Evolutionary conservation across 2,888 invertebrate species (phyloP), one percentile per base, ranked within the genome.

Genomic region (Clanis bilineata): DNA sequence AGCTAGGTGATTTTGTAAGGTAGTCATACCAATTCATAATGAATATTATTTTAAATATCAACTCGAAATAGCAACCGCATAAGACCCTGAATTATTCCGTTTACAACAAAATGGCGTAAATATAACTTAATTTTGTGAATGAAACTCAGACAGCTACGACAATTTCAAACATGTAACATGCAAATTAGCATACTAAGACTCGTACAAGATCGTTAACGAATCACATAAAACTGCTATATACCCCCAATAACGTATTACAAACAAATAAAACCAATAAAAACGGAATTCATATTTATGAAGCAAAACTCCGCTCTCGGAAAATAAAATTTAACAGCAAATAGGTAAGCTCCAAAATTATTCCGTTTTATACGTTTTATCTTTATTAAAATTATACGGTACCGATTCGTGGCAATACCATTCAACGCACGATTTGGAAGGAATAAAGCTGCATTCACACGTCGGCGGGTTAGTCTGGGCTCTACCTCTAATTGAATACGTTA

Each of bases 361-460:
- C 32, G 51, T 32, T 51, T 23, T 44, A 23, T 44, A 22, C 44
- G 44, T 44, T 44, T 51, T 51, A 51, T 51, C 51, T 51, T 51
- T 51, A 51, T 51, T 51, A 51, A 51, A 51, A 32, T 51, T 51
- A 51, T 32, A 51, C 51, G 32, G 41, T 18, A 28, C 28, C 51
- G 51, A 51, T 51, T 32, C 32, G 10, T 23, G 45, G 22, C 44
- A 47, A 47, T 51, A 51, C 51, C 32, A 51, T 51, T 51, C 51
- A 28, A 51, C 51, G 51, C 51, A 51, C 51, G 51, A 51, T 51
- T 51, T 51, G 51, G 18, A 18, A 10, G 32, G 32, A 51, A 51
- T 51, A 51, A 51, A 51, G 51, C 32, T 51, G 51, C 51, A 51
- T 51, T 51, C 51, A 51, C 51, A 51, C 51, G 51, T 51, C 51